Conservation (phyloP, 2,888 invertebrate species). For the Thymelicus lineola region DNA sequence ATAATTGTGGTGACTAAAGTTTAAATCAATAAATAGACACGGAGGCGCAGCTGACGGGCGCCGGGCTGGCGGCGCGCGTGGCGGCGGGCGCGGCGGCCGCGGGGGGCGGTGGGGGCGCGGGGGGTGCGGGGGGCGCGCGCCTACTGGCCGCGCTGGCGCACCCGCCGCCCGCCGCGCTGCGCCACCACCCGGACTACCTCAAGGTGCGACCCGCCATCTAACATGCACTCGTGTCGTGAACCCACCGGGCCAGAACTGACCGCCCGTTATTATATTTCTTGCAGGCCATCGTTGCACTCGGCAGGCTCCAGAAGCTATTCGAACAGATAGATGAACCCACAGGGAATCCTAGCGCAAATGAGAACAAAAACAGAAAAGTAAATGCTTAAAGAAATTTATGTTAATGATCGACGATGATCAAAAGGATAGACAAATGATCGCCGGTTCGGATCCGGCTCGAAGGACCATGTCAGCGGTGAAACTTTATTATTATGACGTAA, state of each 20-base stretch:
- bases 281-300: not conserved
- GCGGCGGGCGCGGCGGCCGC: conserved; percentile 30
- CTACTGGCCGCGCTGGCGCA: conserved; percentile 9
- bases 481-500: too few relatives aligned
- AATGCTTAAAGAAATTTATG: too few relatives aligned
- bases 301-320: not conserved
- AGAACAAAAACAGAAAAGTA: too few relatives aligned
- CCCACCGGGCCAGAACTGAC: too few relatives aligned
- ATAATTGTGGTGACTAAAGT: too few relatives aligned
- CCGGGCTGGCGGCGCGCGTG: not conserved
- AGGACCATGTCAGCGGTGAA: too few relatives aligned
- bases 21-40: not conserved
- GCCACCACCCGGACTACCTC: conserved; percentile 18
- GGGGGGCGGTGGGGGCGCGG: conserved; percentile 20
- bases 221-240: too few relatives aligned
- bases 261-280: not conserved
- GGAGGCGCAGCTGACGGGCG: conserved; percentile 16
- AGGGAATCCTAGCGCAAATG: too few relatives aligned
- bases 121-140: conserved; percentile 29
- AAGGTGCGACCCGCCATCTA: not conserved
- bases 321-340: too few relatives aligned
- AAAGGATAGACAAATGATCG: too few relatives aligned
- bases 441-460: too few relatives aligned
- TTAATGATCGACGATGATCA: too few relatives aligned
- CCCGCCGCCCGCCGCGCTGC: conserved; percentile 7